A percentile compares a stretch with the other conserved stretches of the same genome.
These are phyloP conservation scores for Psittacara wagleri DNA, from an alignment of 2,113 vertebrate genomes.

Conservation along the genomic window DNA sequence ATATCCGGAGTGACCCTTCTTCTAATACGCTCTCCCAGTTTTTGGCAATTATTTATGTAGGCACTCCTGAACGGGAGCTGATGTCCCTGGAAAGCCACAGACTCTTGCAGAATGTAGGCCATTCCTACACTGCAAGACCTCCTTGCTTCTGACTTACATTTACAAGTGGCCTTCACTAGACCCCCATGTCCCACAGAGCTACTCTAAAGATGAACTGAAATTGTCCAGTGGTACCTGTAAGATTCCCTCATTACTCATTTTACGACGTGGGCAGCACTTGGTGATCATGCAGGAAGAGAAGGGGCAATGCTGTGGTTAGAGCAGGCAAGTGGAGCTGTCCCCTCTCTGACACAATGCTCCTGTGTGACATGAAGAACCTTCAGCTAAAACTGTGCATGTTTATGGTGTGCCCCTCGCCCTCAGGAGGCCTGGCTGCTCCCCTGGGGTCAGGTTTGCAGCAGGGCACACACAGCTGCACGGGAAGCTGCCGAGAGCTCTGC, in stretches of 20 bases:
- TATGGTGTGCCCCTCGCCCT: background rate
- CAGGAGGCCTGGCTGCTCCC: constrained; percentile 15
- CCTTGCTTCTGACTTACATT: background rate
- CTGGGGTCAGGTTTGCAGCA: background rate
- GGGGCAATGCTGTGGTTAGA: background rate
- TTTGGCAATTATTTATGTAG: background rate
- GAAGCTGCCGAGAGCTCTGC: constrained; percentile 33
- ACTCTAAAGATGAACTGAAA: background rate
- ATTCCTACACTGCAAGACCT: background rate
- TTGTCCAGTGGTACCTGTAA: background rate
- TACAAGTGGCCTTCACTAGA: background rate
- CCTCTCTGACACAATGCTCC: background rate
- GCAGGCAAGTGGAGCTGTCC: background rate
- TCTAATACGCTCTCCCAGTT: background rate
- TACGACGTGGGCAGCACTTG: fast-evolving
- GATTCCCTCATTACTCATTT: background rate
- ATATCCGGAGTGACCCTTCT: background rate
- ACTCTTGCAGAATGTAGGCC: background rate
- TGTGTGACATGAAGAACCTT: fast-evolving
- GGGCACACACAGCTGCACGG: constrained; percentile 15
- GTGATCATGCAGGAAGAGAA: background rate
- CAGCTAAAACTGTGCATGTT: fast-evolving
- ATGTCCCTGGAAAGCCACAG: background rate
- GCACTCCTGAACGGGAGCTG: background rate
- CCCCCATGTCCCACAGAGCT: background rate